Conservation (phyloP, 2,888 invertebrate species). For the Phengaris arion region DNA sequence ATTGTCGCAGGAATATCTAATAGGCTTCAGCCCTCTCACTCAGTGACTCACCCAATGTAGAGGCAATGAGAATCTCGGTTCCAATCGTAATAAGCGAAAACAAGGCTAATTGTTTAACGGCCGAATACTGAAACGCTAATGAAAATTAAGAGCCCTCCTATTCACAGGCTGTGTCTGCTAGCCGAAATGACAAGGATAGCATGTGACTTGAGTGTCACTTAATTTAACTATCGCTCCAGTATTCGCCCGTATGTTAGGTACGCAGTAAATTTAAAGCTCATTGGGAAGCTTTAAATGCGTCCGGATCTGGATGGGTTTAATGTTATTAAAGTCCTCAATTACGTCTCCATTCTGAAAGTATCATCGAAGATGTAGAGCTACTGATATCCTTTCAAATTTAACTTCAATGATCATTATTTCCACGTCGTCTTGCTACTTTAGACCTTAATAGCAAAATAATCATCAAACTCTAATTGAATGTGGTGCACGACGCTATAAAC, state of each 20-base stretch:
- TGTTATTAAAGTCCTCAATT: too few relatives aligned
- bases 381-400: too few relatives aligned
- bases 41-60: background rate
- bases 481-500: background rate
- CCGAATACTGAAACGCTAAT: too few relatives aligned
- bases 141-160: too few relatives aligned
- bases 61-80: background rate
- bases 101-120: background rate
- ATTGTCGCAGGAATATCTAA: constrained; percentile 2
- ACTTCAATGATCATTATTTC: too few relatives aligned
- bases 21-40: background rate
- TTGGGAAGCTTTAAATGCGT: background rate
- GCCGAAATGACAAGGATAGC: too few relatives aligned
- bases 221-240: too few relatives aligned
- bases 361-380: too few relatives aligned
- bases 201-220: too few relatives aligned
- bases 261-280: background rate
- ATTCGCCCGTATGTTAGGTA: too few relatives aligned
- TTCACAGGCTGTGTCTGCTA: too few relatives aligned
- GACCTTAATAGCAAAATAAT: background rate
- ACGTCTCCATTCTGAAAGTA: too few relatives aligned
- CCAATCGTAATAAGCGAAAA: background rate
- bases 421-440: background rate
- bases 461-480: background rate
- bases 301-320: background rate